Conservation (phyloP, 2,888 invertebrate genomes). For the Catocala fraxini region DNA sequence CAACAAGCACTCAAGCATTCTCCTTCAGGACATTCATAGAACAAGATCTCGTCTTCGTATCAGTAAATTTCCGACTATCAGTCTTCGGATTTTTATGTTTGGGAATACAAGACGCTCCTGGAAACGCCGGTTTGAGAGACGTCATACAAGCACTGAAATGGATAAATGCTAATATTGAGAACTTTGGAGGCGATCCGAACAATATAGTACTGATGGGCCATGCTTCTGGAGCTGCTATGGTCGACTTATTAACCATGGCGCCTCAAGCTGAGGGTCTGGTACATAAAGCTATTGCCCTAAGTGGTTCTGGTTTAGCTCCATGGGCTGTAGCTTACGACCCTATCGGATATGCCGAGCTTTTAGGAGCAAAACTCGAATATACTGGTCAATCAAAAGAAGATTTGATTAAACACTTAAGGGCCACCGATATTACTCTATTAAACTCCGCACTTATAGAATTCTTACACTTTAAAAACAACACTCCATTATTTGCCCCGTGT, state of each 20-base stretch:
- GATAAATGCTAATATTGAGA: slow-evolving; percentile 89
- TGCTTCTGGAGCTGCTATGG: slow-evolving; percentile 91
- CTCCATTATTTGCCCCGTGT: slow-evolving; percentile 39
- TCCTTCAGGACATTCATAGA: slow-evolving; percentile 89
- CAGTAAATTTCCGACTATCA: slow-evolving; percentile 91
- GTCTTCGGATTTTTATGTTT: slow-evolving; percentile 91
- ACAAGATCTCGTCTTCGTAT: slow-evolving; percentile 89
- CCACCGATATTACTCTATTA: slow-evolving; percentile 61
- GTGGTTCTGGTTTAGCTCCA: slow-evolving; percentile 76
- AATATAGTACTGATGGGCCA: slow-evolving; percentile 94
- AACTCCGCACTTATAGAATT: slow-evolving; percentile 58
- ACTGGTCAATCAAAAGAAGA: slow-evolving; percentile 54
- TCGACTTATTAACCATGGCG: slow-evolving; percentile 75
- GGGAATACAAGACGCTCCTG: slow-evolving; percentile 89
- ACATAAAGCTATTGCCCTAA: slow-evolving; percentile 75
- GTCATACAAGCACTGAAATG: slow-evolving; percentile 93
- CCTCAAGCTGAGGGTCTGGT: slow-evolving; percentile 63
- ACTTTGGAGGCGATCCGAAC: slow-evolving; percentile 87
- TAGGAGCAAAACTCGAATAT: slow-evolving; percentile 68
- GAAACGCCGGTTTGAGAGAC: slow-evolving; percentile 95
- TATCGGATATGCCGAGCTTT: slow-evolving; percentile 61
- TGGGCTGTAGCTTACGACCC: slow-evolving; percentile 82
- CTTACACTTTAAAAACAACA: slow-evolving; percentile 67
- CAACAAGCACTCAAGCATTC: slow-evolving; percentile 52
- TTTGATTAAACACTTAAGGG: slow-evolving; percentile 62